A percentile compares a stretch with the other conserved stretches of the same genome.
These are phyloP conservation scores for Bilobella aurantiaca DNA, from an alignment of 1,140 invertebrate genomes.

Conservation along the genomic window DNA sequence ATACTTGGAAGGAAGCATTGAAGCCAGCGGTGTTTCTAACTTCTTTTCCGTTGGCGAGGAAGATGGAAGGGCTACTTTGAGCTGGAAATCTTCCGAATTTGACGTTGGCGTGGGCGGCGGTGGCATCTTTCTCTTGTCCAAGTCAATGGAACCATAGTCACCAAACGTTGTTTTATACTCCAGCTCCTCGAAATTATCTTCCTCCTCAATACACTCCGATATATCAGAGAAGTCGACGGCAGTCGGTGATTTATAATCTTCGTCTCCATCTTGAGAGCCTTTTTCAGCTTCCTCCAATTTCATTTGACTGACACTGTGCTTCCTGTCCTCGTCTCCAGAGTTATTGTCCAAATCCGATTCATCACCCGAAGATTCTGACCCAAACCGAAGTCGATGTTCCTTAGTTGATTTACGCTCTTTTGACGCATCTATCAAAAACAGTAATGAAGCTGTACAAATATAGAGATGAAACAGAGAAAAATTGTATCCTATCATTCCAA, in stretches of 20 bases:
- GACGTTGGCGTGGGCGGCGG: slow-evolving; percentile 46
- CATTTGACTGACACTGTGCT: too few relatives aligned
- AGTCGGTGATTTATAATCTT: slow-evolving; percentile 54
- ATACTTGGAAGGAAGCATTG: slow-evolving; percentile 91
- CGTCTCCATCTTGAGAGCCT: not conserved
- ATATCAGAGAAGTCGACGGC: slow-evolving; percentile 91
- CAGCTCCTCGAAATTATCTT: slow-evolving; percentile 26
- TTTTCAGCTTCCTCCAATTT: too few relatives aligned
- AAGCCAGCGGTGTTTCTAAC: slow-evolving; percentile 83
- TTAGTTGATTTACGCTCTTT: not conserved
- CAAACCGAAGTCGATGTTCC: not conserved
- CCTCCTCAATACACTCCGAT: slow-evolving; percentile 74
- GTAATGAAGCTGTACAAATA: not conserved
- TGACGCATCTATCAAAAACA: not conserved
- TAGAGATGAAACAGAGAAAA: too few relatives aligned
- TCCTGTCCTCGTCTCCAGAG: not conserved
- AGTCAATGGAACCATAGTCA: slow-evolving; percentile 49
- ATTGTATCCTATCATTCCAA: too few relatives aligned
- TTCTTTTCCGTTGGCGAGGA: slow-evolving; percentile 41
- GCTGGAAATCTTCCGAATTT: not conserved
- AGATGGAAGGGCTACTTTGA: too few relatives aligned
- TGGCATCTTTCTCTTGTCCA: slow-evolving; percentile 56
- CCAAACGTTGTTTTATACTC: not conserved
- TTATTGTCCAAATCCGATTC: not conserved
- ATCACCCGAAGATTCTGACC: not conserved